Conservation (phyloP, 2,113 vertebrate genomes). For the Tichodroma muraria region DNA sequence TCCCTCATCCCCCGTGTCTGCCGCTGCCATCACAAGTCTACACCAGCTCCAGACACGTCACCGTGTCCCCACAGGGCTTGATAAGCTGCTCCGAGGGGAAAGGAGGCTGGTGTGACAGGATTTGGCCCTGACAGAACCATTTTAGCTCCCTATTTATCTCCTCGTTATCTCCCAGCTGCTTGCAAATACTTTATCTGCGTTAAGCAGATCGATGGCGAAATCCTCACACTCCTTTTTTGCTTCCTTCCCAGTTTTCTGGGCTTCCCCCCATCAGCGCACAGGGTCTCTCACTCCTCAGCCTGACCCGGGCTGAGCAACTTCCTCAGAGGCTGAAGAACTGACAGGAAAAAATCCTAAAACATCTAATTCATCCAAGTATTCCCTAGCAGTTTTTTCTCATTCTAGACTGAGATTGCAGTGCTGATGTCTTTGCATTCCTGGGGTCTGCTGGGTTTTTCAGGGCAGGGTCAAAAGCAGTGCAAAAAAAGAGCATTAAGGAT, state of each 20-base stretch:
- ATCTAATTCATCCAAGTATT: not conserved
- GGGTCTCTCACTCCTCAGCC: not conserved
- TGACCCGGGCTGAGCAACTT: not conserved
- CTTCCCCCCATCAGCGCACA: not conserved
- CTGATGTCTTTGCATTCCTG: not conserved
- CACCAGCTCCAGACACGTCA: not conserved
- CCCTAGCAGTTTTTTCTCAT: not conserved
- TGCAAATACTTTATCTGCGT: not conserved
- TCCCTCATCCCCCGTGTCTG: not conserved
- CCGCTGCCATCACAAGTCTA: not conserved
- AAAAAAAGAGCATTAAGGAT: not conserved
- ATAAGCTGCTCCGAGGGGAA: not conserved
- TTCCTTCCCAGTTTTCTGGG: not conserved
- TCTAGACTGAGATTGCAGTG: not conserved
- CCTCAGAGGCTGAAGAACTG: not conserved
- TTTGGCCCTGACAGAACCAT: not conserved
- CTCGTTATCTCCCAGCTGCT: constrained; percentile 7
- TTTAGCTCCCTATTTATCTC: not conserved
- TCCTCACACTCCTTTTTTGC: not conserved
- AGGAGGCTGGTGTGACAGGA: not conserved
- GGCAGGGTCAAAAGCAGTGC: not conserved
- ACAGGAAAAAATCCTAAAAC: not conserved
- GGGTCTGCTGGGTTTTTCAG: not conserved
- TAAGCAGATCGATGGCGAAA: not conserved
- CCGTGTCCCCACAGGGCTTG: not conserved